phyloP scores from a whole-genome alignment of 2,113 vertebrate genomes.

The Alligator mississippiensis region DNA sequence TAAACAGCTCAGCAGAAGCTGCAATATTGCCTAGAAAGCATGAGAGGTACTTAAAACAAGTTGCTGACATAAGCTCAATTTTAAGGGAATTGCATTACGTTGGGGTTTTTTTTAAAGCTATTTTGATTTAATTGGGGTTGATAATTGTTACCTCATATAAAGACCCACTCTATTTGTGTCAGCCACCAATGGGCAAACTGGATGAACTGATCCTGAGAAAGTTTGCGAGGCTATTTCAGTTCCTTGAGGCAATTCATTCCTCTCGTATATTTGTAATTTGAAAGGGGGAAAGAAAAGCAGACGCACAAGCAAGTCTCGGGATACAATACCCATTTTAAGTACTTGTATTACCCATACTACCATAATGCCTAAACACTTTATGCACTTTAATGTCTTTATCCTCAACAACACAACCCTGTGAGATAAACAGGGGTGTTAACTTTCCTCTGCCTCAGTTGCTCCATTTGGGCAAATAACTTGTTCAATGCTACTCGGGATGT shows the following conservation, averaged over 20 bases:
- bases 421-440: neutral
- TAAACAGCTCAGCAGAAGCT: conserved; percentile 30
- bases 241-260: neutral
- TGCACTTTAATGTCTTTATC: neutral
- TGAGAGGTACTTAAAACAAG: neutral
- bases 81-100: neutral
- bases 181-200: neutral
- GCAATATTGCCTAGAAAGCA: neutral
- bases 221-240: neutral
- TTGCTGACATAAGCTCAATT: neutral
- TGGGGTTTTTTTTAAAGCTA: neutral
- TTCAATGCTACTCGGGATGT: neutral
- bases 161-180: neutral
- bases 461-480: neutral
- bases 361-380: fast-evolving
- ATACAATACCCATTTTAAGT: neutral
- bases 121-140: neutral
- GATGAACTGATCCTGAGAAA: neutral
- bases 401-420: neutral
- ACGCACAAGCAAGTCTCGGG: neutral
- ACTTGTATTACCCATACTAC: neutral
- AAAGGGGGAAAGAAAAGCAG: neutral
- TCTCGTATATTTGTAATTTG: neutral
- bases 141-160: neutral
- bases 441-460: neutral